These are phyloP conservation scores for Mesocricetus auratus DNA, from an alignment of 2,113 vertebrate genomes.

Conservation along the genomic window DNA sequence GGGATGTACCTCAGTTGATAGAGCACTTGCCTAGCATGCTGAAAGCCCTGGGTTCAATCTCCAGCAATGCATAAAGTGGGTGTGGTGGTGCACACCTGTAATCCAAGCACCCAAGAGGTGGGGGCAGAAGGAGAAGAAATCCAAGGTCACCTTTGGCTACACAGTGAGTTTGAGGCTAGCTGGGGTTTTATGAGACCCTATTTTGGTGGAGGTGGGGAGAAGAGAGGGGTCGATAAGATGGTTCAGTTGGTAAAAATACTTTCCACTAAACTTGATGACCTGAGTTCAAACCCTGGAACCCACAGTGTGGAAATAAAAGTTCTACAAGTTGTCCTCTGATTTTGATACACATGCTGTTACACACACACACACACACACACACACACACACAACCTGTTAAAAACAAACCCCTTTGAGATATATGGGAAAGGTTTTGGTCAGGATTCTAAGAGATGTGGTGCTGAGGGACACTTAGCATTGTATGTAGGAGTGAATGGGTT, in stretches of 20 bases:
- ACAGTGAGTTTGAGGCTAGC: background rate
- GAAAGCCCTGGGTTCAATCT: background rate
- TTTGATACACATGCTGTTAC: background rate
- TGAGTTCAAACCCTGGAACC: background rate
- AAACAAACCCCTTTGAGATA: conserved; percentile 56
- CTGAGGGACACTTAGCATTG: conserved; percentile 64
- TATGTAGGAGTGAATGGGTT: conserved; percentile 19
- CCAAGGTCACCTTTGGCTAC: background rate
- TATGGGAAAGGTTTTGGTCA: conserved; percentile 51
- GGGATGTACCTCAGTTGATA: background rate
- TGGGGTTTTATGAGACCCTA: background rate
- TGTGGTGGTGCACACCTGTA: background rate
- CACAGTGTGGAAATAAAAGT: background rate
- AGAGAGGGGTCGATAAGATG: no score
- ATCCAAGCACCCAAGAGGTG: background rate
- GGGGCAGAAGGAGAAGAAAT: background rate
- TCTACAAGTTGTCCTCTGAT: background rate
- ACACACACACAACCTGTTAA: background rate
- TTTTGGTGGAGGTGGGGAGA: background rate
- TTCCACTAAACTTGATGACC: background rate
- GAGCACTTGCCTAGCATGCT: background rate
- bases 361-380: background rate
- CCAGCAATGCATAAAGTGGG: background rate
- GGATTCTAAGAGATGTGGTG: conserved; percentile 58
- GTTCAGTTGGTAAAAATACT: background rate